These are phyloP conservation scores for Coleophora flavipennella DNA, from an alignment of 2,888 invertebrate species.

Conservation along the genomic window DNA sequence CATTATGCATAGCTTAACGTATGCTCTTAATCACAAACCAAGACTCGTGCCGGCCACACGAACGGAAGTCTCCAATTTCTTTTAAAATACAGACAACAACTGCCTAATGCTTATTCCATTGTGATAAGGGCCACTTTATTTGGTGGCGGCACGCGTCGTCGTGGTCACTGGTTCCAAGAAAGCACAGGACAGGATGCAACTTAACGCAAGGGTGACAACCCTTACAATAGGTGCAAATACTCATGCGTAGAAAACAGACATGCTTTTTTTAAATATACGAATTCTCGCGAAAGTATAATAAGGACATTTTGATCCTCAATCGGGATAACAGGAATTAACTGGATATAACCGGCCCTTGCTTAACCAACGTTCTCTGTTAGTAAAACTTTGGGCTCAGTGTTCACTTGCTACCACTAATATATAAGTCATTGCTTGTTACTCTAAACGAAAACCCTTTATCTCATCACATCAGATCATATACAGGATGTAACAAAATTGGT, in stretches of 20 bases:
- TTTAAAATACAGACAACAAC: slow-evolving; percentile 16
- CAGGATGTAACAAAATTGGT: too few species aligned
- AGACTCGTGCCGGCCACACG: slow-evolving; percentile 55
- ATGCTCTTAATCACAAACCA: slow-evolving; percentile 34
- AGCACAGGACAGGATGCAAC: slow-evolving; percentile 46
- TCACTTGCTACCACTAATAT: too few species aligned
- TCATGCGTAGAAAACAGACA: background rate
- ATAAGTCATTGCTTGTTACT: too few species aligned
- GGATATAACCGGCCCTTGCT: too few species aligned
- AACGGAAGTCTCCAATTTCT: slow-evolving; percentile 61
- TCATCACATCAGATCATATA: too few species aligned
- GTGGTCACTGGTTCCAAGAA: slow-evolving; percentile 38
- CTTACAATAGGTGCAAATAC: slow-evolving; percentile 15
- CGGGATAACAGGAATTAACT: too few species aligned
- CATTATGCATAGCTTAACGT: slow-evolving; percentile 13
- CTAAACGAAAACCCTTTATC: too few species aligned
- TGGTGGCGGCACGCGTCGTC: slow-evolving; percentile 38
- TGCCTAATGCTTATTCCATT: slow-evolving; percentile 8
- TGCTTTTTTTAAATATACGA: background rate
- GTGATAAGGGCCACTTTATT: slow-evolving; percentile 8
- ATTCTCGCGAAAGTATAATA: background rate
- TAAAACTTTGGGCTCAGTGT: too few species aligned
- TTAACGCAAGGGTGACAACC: slow-evolving; percentile 51
- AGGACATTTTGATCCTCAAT: too few species aligned
- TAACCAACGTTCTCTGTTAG: too few species aligned